Evolutionary conservation across 2,888 invertebrate species (phyloP), one percentile per base, ranked within the genome.

Genomic region (Coenonympha glycerion): DNA sequence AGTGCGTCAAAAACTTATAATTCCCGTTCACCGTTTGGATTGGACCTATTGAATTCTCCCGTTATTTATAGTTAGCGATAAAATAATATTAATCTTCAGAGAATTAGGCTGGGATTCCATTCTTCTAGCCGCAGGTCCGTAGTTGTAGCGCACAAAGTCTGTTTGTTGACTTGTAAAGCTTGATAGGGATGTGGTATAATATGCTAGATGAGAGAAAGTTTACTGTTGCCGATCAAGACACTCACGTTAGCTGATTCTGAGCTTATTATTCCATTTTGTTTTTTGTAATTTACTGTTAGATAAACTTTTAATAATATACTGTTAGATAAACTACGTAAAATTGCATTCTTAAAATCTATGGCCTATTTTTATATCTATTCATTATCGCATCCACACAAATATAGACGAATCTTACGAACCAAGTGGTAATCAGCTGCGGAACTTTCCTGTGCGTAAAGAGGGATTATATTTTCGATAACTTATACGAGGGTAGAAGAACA

Each of bases 391-490:
- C 81, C 77, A 73, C 53, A 63, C 26, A 62, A 68, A 61, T 24
- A 64, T 64, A 55, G 18, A 58, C 55, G 49, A 52, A 60, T 69
- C 72, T 79, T 82, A 82, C 79, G 73, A 65, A 64, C 67, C 65
- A 74, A 79, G 76, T 78, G 80, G 80, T 83, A 84, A 87, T 87
- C 85, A 85, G 80, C 74, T 71, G 73, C 73, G 73, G 78, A 83
- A 82, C 75, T 85, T 84, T 79, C 68, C 68, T 74, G 69, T 73
- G 76, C 78, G 79, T 78, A 77, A 76, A 40, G 82, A 83, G 81
- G 85, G 81, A 87, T 87, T 85, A 85, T 84, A 80, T 84, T 86
- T 83, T 85, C 84, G 79, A 86, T 84, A 87, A 82, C 79, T 83
- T 79, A 71, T 76, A 78, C 69, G 71, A 73, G 86, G 87, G 84